Conservation (phyloP, 2,888 invertebrate species). For the Melikaiella ostensackeni region DNA sequence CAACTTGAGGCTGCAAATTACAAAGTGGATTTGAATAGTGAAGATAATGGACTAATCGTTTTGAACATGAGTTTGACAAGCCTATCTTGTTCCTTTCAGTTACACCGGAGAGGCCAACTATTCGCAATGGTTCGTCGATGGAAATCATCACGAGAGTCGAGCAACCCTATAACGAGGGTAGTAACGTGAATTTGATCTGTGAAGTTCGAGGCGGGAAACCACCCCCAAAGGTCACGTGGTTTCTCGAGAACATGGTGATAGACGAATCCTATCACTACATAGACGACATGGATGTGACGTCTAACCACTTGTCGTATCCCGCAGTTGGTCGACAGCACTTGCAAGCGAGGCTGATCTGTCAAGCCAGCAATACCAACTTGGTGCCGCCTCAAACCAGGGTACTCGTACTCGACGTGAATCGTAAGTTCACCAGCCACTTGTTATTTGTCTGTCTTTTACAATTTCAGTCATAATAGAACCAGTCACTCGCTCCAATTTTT, state of each 20-base stretch:
- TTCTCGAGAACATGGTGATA: conserved; percentile 89
- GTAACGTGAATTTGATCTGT: conserved; percentile 88
- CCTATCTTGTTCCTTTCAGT: conserved; percentile 79
- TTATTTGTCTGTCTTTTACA: conserved; percentile 11
- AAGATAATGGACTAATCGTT: background rate
- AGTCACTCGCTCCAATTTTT: background rate
- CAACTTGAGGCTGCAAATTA: background rate
- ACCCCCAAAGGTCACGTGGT: conserved; percentile 89
- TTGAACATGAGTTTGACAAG: background rate
- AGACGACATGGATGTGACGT: conserved; percentile 83
- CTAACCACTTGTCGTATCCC: conserved; percentile 89
- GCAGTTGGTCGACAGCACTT: conserved; percentile 90
- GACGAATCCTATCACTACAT: conserved; percentile 88
- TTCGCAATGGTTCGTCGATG: conserved; percentile 86
- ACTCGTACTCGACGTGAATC: conserved; percentile 89
- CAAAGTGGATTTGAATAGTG: background rate
- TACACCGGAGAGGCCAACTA: conserved; percentile 89
- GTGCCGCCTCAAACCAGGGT: conserved; percentile 88
- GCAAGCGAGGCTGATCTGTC: conserved; percentile 90
- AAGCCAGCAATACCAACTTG: conserved; percentile 92
- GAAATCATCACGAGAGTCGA: conserved; percentile 86
- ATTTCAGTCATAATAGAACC: background rate
- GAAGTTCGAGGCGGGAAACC: conserved; percentile 92
- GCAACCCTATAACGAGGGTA: conserved; percentile 92
- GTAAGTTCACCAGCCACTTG: conserved; percentile 81